Evolutionary conservation across 1,140 invertebrate species (phyloP).

Genomic region (Potamilus streckersoni): DNA sequence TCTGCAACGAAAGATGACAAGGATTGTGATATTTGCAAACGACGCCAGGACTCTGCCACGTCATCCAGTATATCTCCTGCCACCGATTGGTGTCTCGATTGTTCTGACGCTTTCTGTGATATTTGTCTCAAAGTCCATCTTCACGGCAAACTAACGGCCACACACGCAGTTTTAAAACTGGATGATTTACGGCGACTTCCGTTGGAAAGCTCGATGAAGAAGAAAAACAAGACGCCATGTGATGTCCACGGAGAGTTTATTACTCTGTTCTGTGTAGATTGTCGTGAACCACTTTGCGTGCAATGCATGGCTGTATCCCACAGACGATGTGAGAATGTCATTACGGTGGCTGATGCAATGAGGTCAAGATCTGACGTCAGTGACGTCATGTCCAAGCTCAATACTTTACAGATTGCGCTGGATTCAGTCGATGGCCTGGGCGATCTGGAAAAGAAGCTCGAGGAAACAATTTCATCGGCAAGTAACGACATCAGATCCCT

Average conservation of each 20-base stretch:
- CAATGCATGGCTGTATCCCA: slow-evolving; percentile 50
- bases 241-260: slow-evolving; percentile 45
- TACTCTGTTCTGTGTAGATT: slow-evolving; percentile 52
- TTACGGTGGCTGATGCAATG: slow-evolving; percentile 48
- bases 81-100: slow-evolving; percentile 70
- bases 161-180: slow-evolving; percentile 75
- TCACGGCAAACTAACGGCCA: slow-evolving; percentile 77
- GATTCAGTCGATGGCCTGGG: slow-evolving; percentile 31
- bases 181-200: slow-evolving; percentile 47
- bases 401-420: slow-evolving; percentile 28
- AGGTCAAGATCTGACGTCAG: slow-evolving; percentile 44
- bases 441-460: slow-evolving; percentile 29
- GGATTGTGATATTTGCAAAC: slow-evolving; percentile 49
- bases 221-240: slow-evolving; percentile 47
- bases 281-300: slow-evolving; percentile 46
- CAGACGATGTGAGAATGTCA: slow-evolving; percentile 47
- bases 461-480: slow-evolving; percentile 44
- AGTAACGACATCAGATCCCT: slow-evolving; percentile 33
- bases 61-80: slow-evolving; percentile 21
- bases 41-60: slow-evolving; percentile 29
- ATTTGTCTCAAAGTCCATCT: slow-evolving; percentile 79
- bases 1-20: slow-evolving; percentile 41
- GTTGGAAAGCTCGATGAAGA: slow-evolving; percentile 47
- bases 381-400: slow-evolving; percentile 37
- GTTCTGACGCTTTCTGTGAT: slow-evolving; percentile 80